Conservation (phyloP, 2,888 invertebrate genomes). For the Tipula helvola region DNA sequence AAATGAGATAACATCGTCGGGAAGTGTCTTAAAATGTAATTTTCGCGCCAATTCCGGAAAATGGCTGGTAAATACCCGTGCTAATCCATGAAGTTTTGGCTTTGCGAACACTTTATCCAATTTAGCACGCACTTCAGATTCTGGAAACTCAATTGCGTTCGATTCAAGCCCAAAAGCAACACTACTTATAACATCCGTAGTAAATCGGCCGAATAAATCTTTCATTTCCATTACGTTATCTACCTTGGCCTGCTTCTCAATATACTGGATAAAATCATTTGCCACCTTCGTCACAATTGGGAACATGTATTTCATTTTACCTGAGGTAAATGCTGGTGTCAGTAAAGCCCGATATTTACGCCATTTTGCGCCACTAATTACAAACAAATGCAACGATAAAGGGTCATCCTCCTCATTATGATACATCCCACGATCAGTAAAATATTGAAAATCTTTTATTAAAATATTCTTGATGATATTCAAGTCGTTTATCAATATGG, state of each 20-base stretch:
- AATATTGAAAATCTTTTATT: slow-evolving; percentile 16
- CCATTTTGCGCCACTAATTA: slow-evolving; percentile 17
- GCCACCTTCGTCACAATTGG: slow-evolving; percentile 15
- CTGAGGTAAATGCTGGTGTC: slow-evolving; percentile 17
- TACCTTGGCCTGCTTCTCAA: neutral
- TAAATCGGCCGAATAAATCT: slow-evolving; percentile 16
- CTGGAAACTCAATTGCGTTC: slow-evolving; percentile 16
- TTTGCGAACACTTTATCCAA: slow-evolving; percentile 14
- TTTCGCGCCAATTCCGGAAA: slow-evolving; percentile 16
- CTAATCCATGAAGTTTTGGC: slow-evolving; percentile 11
- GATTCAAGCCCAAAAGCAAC: slow-evolving; percentile 31
- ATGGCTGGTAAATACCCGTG: slow-evolving; percentile 19
- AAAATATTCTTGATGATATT: slow-evolving; percentile 17
- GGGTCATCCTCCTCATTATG: slow-evolving; percentile 17
- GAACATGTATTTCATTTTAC: slow-evolving; percentile 19
- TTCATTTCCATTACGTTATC: slow-evolving; percentile 16
- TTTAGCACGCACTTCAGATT: slow-evolving; percentile 22
- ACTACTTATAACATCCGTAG: slow-evolving; percentile 20
- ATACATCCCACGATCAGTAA: slow-evolving; percentile 17
- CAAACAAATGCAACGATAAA: slow-evolving; percentile 16
- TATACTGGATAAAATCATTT: slow-evolving; percentile 12
- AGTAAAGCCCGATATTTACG: slow-evolving; percentile 15
- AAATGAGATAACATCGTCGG: slow-evolving; percentile 13
- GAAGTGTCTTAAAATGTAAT: slow-evolving; percentile 13
- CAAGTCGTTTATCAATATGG: slow-evolving; percentile 13